Percentiles rank a stretch among this genome's conserved stretches.
Evolutionary conservation across 2,797 vertebrate species (phyloP).

Genomic region (Danio kyathit): DNA sequence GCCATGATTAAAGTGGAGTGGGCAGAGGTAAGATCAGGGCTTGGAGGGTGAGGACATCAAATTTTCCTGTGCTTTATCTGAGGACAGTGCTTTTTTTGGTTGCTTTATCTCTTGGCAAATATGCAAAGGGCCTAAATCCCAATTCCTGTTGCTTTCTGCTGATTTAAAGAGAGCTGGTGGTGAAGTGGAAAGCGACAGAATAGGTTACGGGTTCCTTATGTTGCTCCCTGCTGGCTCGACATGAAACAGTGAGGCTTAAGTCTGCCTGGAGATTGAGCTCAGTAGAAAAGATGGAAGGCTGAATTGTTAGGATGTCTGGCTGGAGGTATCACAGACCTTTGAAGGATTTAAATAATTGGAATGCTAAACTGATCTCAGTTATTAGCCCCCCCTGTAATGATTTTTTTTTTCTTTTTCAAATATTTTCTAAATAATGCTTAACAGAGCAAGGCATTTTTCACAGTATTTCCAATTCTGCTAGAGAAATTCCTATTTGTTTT

Average conservation of each 20-base stretch:
- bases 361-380: slow-evolving; percentile 20
- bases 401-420: too few relatives aligned
- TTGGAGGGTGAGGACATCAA: slow-evolving; percentile 2
- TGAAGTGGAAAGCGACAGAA: slow-evolving; percentile 53
- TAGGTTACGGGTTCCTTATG: slow-evolving; percentile 45
- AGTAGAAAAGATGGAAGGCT: slow-evolving; percentile 36
- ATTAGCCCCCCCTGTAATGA: too few relatives aligned
- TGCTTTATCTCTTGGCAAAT: slow-evolving; percentile 24
- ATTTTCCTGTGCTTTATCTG: slow-evolving; percentile 31
- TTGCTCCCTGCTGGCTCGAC: slow-evolving; percentile 37
- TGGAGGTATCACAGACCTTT: slow-evolving; percentile 29
- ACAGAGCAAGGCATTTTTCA: too few relatives aligned
- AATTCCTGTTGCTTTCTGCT: neutral
- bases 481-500: too few relatives aligned
- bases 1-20: slow-evolving; percentile 5
- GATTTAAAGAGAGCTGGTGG: slow-evolving; percentile 27
- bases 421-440: too few relatives aligned
- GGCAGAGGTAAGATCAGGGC: slow-evolving; percentile 1
- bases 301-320: slow-evolving; percentile 31
- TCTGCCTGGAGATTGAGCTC: slow-evolving; percentile 53
- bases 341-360: slow-evolving; percentile 49
- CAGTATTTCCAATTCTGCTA: too few relatives aligned
- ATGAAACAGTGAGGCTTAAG: slow-evolving; percentile 50
- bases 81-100: slow-evolving; percentile 12
- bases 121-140: neutral